Evolutionary conservation across 1,140 invertebrate genomes (phyloP).

Genomic region (Euschistus heros): DNA sequence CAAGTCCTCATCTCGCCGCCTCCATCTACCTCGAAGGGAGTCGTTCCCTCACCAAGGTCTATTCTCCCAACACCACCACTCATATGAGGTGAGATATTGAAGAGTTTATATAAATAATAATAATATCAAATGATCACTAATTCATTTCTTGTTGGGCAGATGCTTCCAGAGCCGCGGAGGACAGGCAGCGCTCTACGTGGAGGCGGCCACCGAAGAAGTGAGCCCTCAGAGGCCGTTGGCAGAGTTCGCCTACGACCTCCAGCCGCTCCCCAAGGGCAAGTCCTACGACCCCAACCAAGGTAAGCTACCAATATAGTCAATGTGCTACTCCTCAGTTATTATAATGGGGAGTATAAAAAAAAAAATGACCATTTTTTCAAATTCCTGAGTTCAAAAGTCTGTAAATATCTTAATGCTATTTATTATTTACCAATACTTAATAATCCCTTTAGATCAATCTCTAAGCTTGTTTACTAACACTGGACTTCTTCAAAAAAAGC

Average conservation of each 20-base stretch:
- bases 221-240: conserved; percentile 40
- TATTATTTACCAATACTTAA: too few relatives aligned
- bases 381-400: too few relatives aligned
- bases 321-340: not conserved
- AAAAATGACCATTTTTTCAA: not conserved
- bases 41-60: conserved; percentile 48
- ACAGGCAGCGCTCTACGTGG: conserved; percentile 60
- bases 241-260: conserved; percentile 55
- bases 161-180: conserved; percentile 57
- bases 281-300: conserved; percentile 46
- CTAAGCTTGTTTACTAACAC: too few relatives aligned
- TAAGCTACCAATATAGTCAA: conserved; percentile 28
- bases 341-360: not conserved
- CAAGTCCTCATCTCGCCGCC: conserved; percentile 42
- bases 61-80: conserved; percentile 43
- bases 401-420: too few relatives aligned
- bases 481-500: too few relatives aligned
- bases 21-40: conserved; percentile 59
- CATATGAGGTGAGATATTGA: not conserved
- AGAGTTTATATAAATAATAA: not conserved
- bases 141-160: conserved; percentile 25
- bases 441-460: too few relatives aligned
- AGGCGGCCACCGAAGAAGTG: conserved; percentile 38
- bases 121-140: not conserved
- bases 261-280: conserved; percentile 40